Conservation (phyloP, 2,113 vertebrate genomes). For the Echinops telfairi region DNA sequence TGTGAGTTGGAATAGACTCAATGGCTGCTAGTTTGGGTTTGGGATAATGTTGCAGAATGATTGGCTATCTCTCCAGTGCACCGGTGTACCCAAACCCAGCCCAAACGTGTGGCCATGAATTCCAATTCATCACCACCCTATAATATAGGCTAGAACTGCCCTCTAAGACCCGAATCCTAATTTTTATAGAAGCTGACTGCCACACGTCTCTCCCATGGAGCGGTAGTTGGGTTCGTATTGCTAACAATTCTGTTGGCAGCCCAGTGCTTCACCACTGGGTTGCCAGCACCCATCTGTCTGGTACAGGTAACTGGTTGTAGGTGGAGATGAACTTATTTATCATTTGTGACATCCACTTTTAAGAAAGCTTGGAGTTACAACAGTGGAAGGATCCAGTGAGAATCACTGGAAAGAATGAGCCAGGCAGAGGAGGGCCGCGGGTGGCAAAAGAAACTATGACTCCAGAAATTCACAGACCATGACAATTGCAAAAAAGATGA, state of each 20-base stretch:
- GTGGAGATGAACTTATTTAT: neutral
- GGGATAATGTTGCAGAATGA: too few relatives aligned
- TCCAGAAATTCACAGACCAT: conserved; percentile 49
- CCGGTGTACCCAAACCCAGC: too few relatives aligned
- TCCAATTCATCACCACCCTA: too few relatives aligned
- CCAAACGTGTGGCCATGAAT: too few relatives aligned
- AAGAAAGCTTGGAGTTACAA: conserved; percentile 23
- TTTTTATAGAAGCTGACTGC: neutral
- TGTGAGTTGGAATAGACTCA: too few relatives aligned
- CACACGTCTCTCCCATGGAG: neutral
- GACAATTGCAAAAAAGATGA: conserved; percentile 54
- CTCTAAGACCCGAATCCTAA: neutral
- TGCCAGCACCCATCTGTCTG: neutral
- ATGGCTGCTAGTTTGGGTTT: too few relatives aligned
- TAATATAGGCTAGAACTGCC: too few relatives aligned
- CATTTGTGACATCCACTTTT: neutral
- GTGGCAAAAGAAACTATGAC: conserved; percentile 1
- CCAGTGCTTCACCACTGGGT: neutral
- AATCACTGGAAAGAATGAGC: conserved; percentile 45
- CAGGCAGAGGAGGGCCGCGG: conserved; percentile 24
- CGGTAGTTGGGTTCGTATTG: neutral
- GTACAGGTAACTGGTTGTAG: neutral
- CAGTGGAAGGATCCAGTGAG: neutral
- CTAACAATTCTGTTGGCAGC: neutral
- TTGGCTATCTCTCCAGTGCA: too few relatives aligned